phyloP scores from a whole-genome alignment of 2,888 invertebrate genomes.

The Cyclophora punctaria region DNA sequence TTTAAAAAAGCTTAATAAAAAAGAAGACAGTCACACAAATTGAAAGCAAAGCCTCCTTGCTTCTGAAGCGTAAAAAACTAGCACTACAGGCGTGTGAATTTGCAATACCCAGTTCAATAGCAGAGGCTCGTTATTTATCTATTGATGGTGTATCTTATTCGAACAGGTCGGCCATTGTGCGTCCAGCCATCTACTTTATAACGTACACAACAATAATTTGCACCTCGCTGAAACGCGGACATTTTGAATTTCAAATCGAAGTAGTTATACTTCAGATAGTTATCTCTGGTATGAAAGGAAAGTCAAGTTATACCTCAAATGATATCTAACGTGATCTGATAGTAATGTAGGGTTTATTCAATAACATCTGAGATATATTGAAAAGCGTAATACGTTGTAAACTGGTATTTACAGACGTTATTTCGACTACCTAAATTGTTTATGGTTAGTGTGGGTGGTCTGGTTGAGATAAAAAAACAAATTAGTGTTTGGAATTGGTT shows the following conservation, averaged over 20 bases:
- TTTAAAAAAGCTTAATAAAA: too few relatives aligned
- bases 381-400: not conserved
- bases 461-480: too few relatives aligned
- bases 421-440: too few relatives aligned
- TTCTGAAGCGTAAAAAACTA: too few relatives aligned
- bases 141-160: not conserved
- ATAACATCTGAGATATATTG: conserved; percentile 37
- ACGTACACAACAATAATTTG: conserved; percentile 31
- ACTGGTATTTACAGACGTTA: too few relatives aligned
- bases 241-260: conserved; percentile 56
- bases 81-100: too few relatives aligned
- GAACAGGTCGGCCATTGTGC: conserved; percentile 3
- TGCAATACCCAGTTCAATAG: too few relatives aligned
- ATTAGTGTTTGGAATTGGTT: too few relatives aligned
- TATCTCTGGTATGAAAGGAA: conserved; percentile 36
- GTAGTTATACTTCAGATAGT: conserved; percentile 49
- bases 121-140: too few relatives aligned
- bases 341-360: conserved; percentile 59
- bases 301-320: conserved; percentile 26
- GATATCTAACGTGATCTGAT: conserved; percentile 53
- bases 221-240: conserved; percentile 31
- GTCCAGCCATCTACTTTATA: conserved; percentile 22
- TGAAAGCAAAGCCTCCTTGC: too few relatives aligned
- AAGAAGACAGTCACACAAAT: too few relatives aligned
- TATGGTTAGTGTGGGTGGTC: too few relatives aligned